Percentiles rank a stretch among this genome's conserved stretches.
These are phyloP conservation scores for Xylota segnis DNA, from an alignment of 2,888 invertebrate species.

Conservation along the genomic window DNA sequence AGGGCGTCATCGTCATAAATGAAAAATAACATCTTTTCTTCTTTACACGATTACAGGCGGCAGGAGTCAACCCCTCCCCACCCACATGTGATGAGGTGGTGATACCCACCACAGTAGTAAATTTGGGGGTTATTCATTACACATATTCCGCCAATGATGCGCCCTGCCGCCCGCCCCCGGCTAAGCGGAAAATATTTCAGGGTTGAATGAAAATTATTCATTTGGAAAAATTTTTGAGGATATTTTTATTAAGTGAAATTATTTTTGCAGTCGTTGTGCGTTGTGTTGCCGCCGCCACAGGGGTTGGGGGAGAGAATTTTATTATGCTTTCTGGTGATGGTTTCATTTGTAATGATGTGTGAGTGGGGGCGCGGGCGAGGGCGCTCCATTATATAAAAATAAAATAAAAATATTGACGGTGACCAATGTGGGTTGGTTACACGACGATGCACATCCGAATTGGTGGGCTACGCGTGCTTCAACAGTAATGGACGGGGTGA, in stretches of 20 bases:
- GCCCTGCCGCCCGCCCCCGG: constrained; percentile 6
- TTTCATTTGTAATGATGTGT: constrained; percentile 75
- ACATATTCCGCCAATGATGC: constrained; percentile 40
- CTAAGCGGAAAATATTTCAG: constrained; percentile 66
- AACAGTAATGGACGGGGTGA: constrained; percentile 55
- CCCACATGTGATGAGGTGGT: constrained; percentile 6
- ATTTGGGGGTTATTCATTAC: constrained; percentile 73
- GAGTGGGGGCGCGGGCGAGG: constrained; percentile 34
- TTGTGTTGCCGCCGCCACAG: not conserved
- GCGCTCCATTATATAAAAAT: constrained; percentile 66
- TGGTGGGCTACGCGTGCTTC: constrained; percentile 67
- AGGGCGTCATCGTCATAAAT: constrained; percentile 62
- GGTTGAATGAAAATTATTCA: constrained; percentile 76
- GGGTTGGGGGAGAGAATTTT: constrained; percentile 42
- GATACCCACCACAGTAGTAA: constrained; percentile 41
- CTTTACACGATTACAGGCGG: constrained; percentile 70
- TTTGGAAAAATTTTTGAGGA: constrained; percentile 76
- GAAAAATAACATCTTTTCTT: constrained; percentile 73
- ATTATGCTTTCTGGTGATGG: constrained; percentile 71
- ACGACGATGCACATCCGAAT: constrained; percentile 62
- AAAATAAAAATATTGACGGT: constrained; percentile 44
- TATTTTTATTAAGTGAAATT: constrained; percentile 77
- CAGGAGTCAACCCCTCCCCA: constrained; percentile 57
- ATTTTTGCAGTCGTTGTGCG: constrained; percentile 73
- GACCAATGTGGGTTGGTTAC: constrained; percentile 20